phyloP scores from a whole-genome alignment of 1,140 invertebrate genomes.

The Forficula auricularia region DNA sequence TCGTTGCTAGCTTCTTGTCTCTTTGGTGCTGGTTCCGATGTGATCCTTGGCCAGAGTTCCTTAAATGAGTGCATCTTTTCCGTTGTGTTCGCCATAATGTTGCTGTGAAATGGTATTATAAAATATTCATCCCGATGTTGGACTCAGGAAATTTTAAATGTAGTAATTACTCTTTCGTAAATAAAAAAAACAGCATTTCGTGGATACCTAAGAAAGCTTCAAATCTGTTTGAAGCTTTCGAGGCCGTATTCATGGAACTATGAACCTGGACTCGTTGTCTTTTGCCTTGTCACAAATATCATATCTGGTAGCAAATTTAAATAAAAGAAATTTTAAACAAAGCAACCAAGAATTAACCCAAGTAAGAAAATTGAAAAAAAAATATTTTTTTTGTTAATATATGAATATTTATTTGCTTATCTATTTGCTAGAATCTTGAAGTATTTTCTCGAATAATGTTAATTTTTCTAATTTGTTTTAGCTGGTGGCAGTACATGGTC shows the following conservation, averaged over 20 bases:
- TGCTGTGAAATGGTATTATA: slow-evolving; percentile 18
- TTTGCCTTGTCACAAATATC: slow-evolving; percentile 94
- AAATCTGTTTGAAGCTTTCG: slow-evolving; percentile 67
- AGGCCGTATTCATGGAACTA: slow-evolving; percentile 82
- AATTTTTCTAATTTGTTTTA: slow-evolving; percentile 23
- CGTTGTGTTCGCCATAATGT: slow-evolving; percentile 16
- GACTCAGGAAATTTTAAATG: slow-evolving; percentile 40
- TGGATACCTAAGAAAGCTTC: slow-evolving; percentile 60
- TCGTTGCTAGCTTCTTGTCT: no score
- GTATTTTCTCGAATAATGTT: slow-evolving; percentile 1
- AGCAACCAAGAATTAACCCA: slow-evolving; percentile 63
- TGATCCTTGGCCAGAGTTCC: no score
- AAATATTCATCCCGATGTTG: slow-evolving; percentile 36
- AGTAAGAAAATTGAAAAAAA: slow-evolving; percentile 33
- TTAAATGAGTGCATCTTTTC: no score
- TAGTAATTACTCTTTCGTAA: slow-evolving; percentile 37
- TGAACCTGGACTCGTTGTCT: slow-evolving; percentile 95
- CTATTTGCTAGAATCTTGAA: background rate
- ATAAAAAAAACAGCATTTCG: slow-evolving; percentile 37
- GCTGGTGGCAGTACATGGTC: slow-evolving; percentile 62
- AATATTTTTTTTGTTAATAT: slow-evolving; percentile 1
- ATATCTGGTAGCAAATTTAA: slow-evolving; percentile 88
- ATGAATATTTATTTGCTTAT: background rate
- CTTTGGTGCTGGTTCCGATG: no score
- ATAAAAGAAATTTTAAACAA: slow-evolving; percentile 85